These are phyloP conservation scores for Sebastes hubbsi DNA, from an alignment of 2,797 vertebrate species.

Conservation along the genomic window DNA sequence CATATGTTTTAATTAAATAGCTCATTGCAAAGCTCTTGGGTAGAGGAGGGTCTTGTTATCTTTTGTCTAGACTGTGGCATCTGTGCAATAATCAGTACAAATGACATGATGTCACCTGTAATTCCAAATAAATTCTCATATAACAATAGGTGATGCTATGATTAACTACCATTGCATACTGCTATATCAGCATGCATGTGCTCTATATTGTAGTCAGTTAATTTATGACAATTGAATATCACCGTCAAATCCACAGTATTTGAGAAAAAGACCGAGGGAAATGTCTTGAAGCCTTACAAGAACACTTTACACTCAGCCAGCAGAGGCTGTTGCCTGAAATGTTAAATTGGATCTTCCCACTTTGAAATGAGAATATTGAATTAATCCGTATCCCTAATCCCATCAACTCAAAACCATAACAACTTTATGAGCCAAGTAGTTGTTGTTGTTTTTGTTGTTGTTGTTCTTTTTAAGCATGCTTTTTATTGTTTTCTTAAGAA, in stretches of 20 bases:
- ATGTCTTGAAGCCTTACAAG: neutral
- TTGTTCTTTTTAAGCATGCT: too few relatives aligned
- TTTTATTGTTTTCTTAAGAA: too few relatives aligned
- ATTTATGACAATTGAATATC: neutral
- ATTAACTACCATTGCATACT: neutral
- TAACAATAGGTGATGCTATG: neutral
- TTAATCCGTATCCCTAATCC: conserved; percentile 58
- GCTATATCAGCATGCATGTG: neutral
- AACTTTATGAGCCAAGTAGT: neutral
- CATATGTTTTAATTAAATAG: neutral
- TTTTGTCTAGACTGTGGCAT: neutral
- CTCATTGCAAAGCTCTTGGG: neutral
- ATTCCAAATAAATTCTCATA: neutral
- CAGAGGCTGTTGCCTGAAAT: neutral
- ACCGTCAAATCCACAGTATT: neutral
- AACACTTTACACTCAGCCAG: neutral
- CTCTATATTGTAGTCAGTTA: neutral
- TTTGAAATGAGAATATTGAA: conserved; percentile 37
- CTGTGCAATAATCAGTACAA: neutral
- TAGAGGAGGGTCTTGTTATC: neutral
- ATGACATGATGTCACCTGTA: neutral
- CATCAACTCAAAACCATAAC: conserved; percentile 48
- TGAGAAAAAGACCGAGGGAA: neutral
- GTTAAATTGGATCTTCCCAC: conserved; percentile 28
- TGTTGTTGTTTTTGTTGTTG: too few relatives aligned